Percentiles rank a stretch among this genome's conserved stretches.
Conservation (phyloP, 92 coral and sea anemone species). For the Paragorgia papillata region DNA sequence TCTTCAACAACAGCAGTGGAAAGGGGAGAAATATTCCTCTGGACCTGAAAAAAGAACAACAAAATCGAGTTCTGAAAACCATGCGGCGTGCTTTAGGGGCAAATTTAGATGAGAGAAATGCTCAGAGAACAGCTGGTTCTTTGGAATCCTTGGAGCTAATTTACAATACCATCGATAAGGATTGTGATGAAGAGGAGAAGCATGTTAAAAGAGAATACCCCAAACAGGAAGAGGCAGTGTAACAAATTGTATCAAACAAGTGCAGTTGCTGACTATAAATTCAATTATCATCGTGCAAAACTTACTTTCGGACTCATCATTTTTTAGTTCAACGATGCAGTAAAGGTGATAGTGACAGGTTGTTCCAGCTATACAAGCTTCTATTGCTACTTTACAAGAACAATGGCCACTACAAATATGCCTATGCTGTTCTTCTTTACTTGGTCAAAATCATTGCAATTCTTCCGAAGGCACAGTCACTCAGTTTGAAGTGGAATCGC, state of each 20-base stretch:
- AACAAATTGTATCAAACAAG: too few species aligned
- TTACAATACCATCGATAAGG: conserved; percentile 23
- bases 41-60: conserved; percentile 43
- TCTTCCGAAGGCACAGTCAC: conserved; percentile 49
- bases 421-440: conserved; percentile 3
- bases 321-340: not conserved
- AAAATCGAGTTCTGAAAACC: conserved; percentile 51
- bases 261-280: not conserved
- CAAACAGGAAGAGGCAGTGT: too few species aligned
- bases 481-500: conserved; percentile 54
- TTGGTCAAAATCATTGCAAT: conserved; percentile 36
- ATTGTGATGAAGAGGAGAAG: conserved; percentile 29
- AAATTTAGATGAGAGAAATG: conserved; percentile 25
- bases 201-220: too few species aligned
- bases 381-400: conserved; percentile 52
- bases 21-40: conserved; percentile 58
- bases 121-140: conserved; percentile 38
- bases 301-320: not conserved
- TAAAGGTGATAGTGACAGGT: conserved; percentile 44
- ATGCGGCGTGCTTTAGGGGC: conserved; percentile 61
- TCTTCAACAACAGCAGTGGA: conserved; percentile 58
- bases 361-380: conserved; percentile 41
- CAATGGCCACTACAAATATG: not conserved
- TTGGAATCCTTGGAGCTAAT: conserved; percentile 49
- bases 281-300: not conserved